These are phyloP conservation scores for Caenorhabditis zanzibari DNA, from an alignment of 2,888 invertebrate genomes.

Conservation along the genomic window DNA sequence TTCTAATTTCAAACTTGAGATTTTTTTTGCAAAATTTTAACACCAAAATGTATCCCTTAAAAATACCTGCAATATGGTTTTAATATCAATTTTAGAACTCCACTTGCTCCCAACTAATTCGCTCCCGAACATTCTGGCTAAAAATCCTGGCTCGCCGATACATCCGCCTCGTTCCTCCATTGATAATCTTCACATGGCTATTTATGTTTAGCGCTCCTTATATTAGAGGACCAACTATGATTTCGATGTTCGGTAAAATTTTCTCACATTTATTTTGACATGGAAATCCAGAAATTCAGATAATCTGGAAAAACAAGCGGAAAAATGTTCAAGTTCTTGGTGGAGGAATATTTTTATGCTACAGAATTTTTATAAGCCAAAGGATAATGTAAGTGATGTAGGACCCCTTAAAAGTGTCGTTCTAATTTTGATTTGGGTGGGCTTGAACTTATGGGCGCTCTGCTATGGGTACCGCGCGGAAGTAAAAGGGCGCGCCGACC, in stretches of 20 bases:
- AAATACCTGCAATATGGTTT: too few species aligned
- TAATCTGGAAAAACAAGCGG: conserved; percentile 6
- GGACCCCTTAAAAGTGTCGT: too few species aligned
- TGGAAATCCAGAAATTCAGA: neutral
- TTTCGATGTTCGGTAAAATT: conserved; percentile 10
- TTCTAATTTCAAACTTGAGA: too few species aligned
- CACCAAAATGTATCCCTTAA: neutral
- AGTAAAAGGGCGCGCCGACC: too few species aligned
- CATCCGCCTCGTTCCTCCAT: conserved; percentile 53
- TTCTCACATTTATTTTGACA: too few species aligned
- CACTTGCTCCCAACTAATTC: conserved; percentile 4
- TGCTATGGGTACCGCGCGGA: too few species aligned
- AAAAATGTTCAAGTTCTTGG: conserved; percentile 57
- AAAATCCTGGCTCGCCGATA: conserved; percentile 73
- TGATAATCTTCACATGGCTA: conserved; percentile 53
- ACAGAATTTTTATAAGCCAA: conserved; percentile 21
- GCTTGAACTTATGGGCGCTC: too few species aligned
- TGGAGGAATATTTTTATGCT: conserved; percentile 68
- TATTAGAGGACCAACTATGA: conserved; percentile 42
- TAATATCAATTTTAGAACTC: conserved; percentile 2
- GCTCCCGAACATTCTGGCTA: conserved; percentile 65
- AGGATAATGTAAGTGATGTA: conserved; percentile 5
- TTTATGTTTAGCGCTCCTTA: conserved; percentile 35
- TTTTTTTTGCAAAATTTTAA: neutral
- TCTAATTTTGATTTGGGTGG: too few species aligned